Base-by-base conservation (phyloP, 2,113 vertebrate genomes). In the Leptosomus discolor region DNA sequence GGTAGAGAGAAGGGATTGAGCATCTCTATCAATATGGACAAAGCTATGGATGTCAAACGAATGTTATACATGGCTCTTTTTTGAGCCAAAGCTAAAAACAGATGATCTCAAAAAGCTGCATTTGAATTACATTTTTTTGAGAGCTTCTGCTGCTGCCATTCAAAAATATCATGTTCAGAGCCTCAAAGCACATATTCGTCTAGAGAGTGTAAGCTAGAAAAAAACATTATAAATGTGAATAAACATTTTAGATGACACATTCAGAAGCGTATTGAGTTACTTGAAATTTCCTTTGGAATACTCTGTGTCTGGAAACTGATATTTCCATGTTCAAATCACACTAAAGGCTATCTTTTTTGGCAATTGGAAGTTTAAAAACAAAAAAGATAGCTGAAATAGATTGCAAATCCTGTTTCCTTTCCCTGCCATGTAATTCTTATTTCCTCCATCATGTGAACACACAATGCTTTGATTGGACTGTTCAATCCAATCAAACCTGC, bases 401-500 rank as follows among this genome's bases (percentile, higher is more conserved):
- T 21, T 45, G 21, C 7, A 60, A 71, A 79, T 15, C 2, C 10
- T 60, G 7, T 45, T 64, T 85, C 27, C 23, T 64, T 88, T 69
- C n/a, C 8, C 15, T 90, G 43, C 14, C 32, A 8, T 39, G 3
- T 36, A 79, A 48, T 76, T 85, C 36, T 16, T 51, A 15, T 73
- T 90, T 82, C 16, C 27, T 74, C 53, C 61, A 53, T 51, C 57
- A 41, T 48, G 32, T 86, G 86, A 82, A 60, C 32, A 50, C 12
- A 36, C 10, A 36, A 20, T 48, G 15, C 12, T 96, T 94, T 65
- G 51, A 81, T 58, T 96, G 94, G 95, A 75, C 29, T 70, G 20
- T 69, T 95, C 51, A 90, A 84, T 61, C 86, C 92, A 90, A 73
- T 86, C 68, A 92, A 90, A 90, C 10, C 43, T 86, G 14, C 26